A percentile compares a stretch with the other conserved stretches of the same genome.
These are phyloP conservation scores for Peromyscus californicus DNA, from an alignment of 2,113 vertebrate species.

Conservation along the genomic window DNA sequence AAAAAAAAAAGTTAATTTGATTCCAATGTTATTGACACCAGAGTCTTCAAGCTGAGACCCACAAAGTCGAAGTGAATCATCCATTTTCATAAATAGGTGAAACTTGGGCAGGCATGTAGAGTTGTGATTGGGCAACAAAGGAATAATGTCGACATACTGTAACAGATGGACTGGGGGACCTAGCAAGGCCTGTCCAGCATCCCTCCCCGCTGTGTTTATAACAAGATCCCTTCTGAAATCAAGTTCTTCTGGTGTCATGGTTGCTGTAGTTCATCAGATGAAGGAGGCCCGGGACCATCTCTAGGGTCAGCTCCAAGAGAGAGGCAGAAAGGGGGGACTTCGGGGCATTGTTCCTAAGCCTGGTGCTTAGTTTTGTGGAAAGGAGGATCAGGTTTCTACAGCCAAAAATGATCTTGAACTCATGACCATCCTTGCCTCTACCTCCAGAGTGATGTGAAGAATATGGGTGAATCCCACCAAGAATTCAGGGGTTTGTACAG, in stretches of 20 bases:
- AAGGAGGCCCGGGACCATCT: not conserved
- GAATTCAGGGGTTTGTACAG: not conserved
- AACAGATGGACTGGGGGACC: not conserved
- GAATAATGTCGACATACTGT: not conserved
- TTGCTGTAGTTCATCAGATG: not conserved
- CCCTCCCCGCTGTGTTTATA: not conserved
- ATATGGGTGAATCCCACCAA: rapidly evolving
- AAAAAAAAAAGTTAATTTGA: not conserved
- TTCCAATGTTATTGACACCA: not conserved
- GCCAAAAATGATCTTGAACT: not conserved
- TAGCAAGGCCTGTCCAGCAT: not conserved
- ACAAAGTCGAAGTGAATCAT: not conserved
- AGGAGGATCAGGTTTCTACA: not conserved
- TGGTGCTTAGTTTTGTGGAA: not conserved
- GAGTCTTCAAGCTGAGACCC: not conserved
- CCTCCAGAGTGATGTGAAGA: not conserved
- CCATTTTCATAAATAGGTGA: not conserved
- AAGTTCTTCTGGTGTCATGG: not conserved
- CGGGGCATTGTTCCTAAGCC: not conserved
- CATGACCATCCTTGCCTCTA: not conserved
- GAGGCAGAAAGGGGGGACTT: not conserved
- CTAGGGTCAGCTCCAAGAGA: not conserved
- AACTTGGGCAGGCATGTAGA: not conserved
- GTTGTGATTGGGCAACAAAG: not conserved
- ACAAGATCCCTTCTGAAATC: not conserved